Conservation (phyloP, 2,113 vertebrate species). For the Noctilio leporinus region DNA sequence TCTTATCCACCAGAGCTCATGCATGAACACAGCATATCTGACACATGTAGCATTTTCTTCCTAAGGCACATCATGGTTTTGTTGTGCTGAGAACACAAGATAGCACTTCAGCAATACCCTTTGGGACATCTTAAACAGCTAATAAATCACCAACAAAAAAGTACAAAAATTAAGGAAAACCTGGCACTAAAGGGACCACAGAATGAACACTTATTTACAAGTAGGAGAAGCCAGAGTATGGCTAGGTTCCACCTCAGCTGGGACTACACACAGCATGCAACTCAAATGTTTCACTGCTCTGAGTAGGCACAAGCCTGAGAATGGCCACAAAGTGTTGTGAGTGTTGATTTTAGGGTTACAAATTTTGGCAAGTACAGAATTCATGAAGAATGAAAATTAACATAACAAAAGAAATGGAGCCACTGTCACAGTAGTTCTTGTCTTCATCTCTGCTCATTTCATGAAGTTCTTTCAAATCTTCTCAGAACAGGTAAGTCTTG, state of each 20-base stretch:
- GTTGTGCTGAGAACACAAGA: background rate
- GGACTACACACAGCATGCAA: rapidly evolving
- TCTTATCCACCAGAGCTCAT: background rate
- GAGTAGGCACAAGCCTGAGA: background rate
- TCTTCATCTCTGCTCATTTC: background rate
- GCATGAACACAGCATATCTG: background rate
- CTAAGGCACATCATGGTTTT: background rate
- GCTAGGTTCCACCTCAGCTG: rapidly evolving
- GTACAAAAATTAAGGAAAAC: background rate
- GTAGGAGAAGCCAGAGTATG: background rate
- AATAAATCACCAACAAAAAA: background rate
- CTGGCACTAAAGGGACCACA: background rate
- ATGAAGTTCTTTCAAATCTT: background rate
- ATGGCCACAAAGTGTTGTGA: background rate
- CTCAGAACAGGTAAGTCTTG: background rate
- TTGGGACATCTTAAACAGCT: background rate
- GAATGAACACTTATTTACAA: background rate
- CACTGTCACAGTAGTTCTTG: background rate
- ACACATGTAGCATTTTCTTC: background rate
- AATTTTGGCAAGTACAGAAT: background rate
- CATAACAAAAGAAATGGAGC: background rate
- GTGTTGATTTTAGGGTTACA: background rate
- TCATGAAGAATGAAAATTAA: background rate
- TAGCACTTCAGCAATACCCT: background rate
- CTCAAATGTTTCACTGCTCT: background rate